Evolutionary conservation across 2,113 vertebrate genomes (phyloP).

Genomic region (Delphinus delphis): DNA sequence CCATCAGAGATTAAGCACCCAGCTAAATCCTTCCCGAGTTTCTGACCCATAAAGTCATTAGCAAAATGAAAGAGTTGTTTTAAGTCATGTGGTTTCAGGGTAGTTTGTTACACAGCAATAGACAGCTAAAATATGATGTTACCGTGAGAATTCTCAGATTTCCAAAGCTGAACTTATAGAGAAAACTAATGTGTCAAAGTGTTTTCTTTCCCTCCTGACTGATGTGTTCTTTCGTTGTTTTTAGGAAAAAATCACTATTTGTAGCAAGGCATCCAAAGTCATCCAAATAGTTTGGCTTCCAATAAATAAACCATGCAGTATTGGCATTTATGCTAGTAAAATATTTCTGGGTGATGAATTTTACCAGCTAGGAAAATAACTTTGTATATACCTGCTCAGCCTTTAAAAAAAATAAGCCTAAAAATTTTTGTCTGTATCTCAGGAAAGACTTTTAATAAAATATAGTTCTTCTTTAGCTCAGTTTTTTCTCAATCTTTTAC

Average conservation of each 20-base stretch:
- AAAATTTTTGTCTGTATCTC: not conserved
- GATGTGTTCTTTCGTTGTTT: not conserved
- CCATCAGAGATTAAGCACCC: not conserved
- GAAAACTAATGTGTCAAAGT: not conserved
- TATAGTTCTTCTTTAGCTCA: not conserved
- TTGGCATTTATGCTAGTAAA: not conserved
- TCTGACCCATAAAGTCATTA: not conserved
- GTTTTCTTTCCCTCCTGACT: not conserved
- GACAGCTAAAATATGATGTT: not conserved
- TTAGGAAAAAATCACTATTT: not conserved
- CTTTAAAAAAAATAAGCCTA: not conserved
- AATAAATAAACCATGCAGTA: not conserved
- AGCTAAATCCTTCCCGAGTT: not conserved
- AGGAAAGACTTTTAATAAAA: slow-evolving; percentile 4
- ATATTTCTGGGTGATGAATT: not conserved
- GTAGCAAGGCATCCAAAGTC: not conserved
- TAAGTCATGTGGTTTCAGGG: not conserved
- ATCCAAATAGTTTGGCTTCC: not conserved
- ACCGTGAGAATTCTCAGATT: not conserved
- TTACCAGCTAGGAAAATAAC: not conserved
- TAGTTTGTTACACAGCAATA: not conserved
- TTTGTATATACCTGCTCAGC: not conserved
- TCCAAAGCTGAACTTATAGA: not conserved
- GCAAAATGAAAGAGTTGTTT: not conserved
- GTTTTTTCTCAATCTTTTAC: not conserved